phyloP scores from a whole-genome alignment of 2,888 invertebrate genomes.

The Ceramica pisi region DNA sequence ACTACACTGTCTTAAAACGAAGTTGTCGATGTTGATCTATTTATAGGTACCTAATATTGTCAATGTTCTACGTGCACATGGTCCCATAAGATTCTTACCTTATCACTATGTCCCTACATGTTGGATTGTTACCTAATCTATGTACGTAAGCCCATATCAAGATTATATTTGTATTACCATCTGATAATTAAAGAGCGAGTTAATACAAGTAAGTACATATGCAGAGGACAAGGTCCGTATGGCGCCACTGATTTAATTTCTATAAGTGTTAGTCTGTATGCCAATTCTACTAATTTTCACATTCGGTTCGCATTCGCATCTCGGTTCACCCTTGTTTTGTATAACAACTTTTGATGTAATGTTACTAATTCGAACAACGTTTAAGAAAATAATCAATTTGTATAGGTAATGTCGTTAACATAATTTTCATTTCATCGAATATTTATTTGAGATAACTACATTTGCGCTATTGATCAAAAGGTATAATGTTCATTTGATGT shows the following conservation, averaged over 20 bases:
- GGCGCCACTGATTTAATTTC: background rate
- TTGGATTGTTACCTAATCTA: slow-evolving; percentile 2
- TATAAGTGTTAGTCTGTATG: background rate
- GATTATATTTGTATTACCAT: background rate
- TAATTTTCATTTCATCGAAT: too few relatives aligned
- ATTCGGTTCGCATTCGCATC: too few relatives aligned
- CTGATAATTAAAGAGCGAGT: slow-evolving; percentile 7
- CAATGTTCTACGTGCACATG: background rate
- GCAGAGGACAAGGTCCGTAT: background rate
- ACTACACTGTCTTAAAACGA: background rate
- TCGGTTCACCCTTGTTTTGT: too few relatives aligned
- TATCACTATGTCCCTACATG: background rate
- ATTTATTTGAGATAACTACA: too few relatives aligned
- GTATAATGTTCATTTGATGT: too few relatives aligned
- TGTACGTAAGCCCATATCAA: slow-evolving; percentile 1
- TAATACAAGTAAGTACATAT: background rate
- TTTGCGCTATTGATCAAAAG: too few relatives aligned
- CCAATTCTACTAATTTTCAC: too few relatives aligned
- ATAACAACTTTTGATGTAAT: too few relatives aligned
- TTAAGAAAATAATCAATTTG: too few relatives aligned
- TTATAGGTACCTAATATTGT: background rate
- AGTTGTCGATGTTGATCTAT: too few relatives aligned
- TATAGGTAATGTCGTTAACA: too few relatives aligned
- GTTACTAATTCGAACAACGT: too few relatives aligned
- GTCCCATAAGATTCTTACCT: slow-evolving; percentile 1